Base-by-base conservation (phyloP, 2,888 invertebrate species). In the Cheilosia impressa region DNA sequence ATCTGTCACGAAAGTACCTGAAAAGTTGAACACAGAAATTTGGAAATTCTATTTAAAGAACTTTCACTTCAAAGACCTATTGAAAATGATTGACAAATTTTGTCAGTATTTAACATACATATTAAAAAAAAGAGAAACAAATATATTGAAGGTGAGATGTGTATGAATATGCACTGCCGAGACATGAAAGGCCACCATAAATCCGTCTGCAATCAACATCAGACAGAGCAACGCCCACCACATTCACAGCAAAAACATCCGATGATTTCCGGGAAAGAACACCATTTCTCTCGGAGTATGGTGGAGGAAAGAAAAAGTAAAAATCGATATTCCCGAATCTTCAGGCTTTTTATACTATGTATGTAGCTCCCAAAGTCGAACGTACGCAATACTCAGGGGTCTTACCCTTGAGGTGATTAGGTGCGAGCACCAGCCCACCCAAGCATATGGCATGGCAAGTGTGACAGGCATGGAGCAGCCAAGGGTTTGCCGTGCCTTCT, bases 211-310 rank as follows among this genome's bases (percentile, higher is more conserved):
- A 75, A 38, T 58, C 65, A 57, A 24, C 57, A 22, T 22, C 63
- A 75, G 75, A 75, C 65, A 38, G 57, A 75, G 41, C 75, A 58
- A 75, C 75, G 57, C 75, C 75, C 75, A 75, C 63, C 53, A 34
- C 43, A 53, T 50, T 60, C 52, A 41, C 53, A 38, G 50, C n/a
- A 50, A 27, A n/a, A 76, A 60, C 43, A 68, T 65, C 38, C 55
- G 22, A 60, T 69, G 17, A 7, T 34, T 10, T 78, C 47, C 31
- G 10, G 69, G 13, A 62, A 63, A 69, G 55, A 69, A 62, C 41
- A 47, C 19, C 47, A 55, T 78, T 78, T 62, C 69, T 78, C 63
- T 47, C 38, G 58, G 66, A n/a, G 53, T n/a, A 34, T 45, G 50
- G 43, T 19, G 24, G 13, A 77, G 53, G 55, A 15, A 19, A 41